Percentiles rank a stretch among this genome's conserved stretches.
Conservation (phyloP, 2,113 vertebrate genomes). For the Dermatemys mawii region DNA sequence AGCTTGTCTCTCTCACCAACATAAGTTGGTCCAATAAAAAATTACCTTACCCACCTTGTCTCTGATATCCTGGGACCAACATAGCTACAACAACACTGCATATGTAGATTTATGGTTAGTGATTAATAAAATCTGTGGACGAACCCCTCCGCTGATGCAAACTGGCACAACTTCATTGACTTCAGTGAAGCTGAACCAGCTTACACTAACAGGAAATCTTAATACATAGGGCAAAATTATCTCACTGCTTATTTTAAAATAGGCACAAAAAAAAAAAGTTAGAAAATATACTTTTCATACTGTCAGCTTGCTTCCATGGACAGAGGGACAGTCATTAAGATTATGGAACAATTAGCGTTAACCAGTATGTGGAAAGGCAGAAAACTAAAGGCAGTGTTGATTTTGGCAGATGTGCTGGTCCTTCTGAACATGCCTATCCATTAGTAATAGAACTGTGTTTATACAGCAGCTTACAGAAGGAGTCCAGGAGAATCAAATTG, state of each 20-base stretch:
- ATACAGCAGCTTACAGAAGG: conserved; percentile 24
- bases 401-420: background rate
- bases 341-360: background rate
- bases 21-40: background rate
- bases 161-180: background rate
- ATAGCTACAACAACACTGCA: background rate
- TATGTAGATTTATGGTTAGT: background rate
- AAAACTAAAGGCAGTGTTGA: conserved; percentile 21
- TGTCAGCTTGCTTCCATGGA: background rate
- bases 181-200: background rate
- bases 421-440: background rate
- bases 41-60: background rate
- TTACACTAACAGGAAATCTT: background rate
- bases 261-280: background rate
- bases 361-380: background rate
- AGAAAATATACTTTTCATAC: background rate
- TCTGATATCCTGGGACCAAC: background rate
- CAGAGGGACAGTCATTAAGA: background rate
- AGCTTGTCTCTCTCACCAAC: background rate
- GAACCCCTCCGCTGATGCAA: background rate
- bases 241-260: background rate
- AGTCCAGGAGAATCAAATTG: conserved; percentile 45
- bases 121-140: background rate
- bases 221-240: background rate
- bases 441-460: conserved; percentile 45